phyloP scores from a whole-genome alignment of 2,113 vertebrate species.

The Atlantisia rogersi region DNA sequence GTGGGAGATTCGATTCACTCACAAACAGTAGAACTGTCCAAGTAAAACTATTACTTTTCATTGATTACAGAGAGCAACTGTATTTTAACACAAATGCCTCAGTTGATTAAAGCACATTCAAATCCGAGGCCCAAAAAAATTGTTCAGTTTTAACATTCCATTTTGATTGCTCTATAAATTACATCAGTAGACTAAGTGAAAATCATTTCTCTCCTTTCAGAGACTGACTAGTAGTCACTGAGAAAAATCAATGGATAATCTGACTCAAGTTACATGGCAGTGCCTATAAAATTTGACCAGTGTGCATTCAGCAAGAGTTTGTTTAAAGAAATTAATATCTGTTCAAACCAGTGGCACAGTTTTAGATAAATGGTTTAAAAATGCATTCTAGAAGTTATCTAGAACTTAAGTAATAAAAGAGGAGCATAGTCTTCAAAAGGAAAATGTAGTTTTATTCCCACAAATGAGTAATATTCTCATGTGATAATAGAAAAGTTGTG shows the following conservation, averaged over 20 bases:
- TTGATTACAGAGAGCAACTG: not conserved
- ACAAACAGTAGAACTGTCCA: not conserved
- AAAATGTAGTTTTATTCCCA: not conserved
- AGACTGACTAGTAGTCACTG: not conserved
- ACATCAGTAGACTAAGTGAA: not conserved
- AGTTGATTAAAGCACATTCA: not conserved
- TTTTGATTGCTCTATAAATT: not conserved
- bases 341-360: not conserved
- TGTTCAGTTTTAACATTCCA: not conserved
- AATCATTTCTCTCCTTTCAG: not conserved
- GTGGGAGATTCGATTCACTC: not conserved
- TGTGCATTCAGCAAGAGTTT: not conserved
- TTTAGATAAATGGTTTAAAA: not conserved
- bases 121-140: not conserved
- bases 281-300: not conserved
- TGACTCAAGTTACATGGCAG: not conserved
- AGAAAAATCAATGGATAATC: not conserved
- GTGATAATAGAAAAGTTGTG: not conserved
- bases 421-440: not conserved
- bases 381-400: not conserved
- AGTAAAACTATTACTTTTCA: not conserved
- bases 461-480: not conserved
- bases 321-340: not conserved
- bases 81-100: not conserved
- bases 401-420: not conserved